A percentile compares a stretch with the other conserved stretches of the same genome.
Evolutionary conservation across 2,888 invertebrate genomes (phyloP).

Genomic region (Orthosia gothica): DNA sequence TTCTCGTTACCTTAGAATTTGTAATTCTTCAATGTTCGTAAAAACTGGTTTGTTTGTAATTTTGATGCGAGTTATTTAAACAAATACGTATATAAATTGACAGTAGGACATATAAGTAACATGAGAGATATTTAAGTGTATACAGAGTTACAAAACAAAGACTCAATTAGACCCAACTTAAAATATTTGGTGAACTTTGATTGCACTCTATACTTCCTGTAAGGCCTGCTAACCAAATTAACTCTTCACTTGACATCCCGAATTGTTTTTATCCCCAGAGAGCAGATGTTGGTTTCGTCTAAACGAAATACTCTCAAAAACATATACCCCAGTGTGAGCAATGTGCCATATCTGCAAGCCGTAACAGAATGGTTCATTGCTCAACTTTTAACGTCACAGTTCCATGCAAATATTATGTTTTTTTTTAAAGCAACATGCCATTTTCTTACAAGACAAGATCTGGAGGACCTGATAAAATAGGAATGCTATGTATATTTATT

Average conservation of each 20-base stretch:
- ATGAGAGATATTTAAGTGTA: slow-evolving; percentile 19
- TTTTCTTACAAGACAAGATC: slow-evolving; percentile 65
- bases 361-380: slow-evolving; percentile 82
- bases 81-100: slow-evolving; percentile 54
- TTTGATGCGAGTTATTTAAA: slow-evolving; percentile 30
- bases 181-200: slow-evolving; percentile 40
- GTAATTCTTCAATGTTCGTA: background rate
- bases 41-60: slow-evolving; percentile 25
- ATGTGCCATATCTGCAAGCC: slow-evolving; percentile 86
- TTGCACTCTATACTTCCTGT: slow-evolving; percentile 50
- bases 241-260: slow-evolving; percentile 91
- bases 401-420: slow-evolving; percentile 60
- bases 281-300: slow-evolving; percentile 76
- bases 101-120: slow-evolving; percentile 55
- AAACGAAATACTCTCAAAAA: slow-evolving; percentile 80
- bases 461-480: slow-evolving; percentile 57
- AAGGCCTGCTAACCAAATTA: slow-evolving; percentile 75
- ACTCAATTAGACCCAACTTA: slow-evolving; percentile 38
- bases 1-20: background rate
- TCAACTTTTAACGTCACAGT: slow-evolving; percentile 84
- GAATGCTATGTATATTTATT: slow-evolving; percentile 46
- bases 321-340: slow-evolving; percentile 80
- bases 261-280: slow-evolving; percentile 82
- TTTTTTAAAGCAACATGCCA: slow-evolving; percentile 54
- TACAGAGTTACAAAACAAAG: slow-evolving; percentile 30